Evolutionary conservation across 2,888 invertebrate species (phyloP).

Genomic region (Acanthoscelides obtectus): DNA sequence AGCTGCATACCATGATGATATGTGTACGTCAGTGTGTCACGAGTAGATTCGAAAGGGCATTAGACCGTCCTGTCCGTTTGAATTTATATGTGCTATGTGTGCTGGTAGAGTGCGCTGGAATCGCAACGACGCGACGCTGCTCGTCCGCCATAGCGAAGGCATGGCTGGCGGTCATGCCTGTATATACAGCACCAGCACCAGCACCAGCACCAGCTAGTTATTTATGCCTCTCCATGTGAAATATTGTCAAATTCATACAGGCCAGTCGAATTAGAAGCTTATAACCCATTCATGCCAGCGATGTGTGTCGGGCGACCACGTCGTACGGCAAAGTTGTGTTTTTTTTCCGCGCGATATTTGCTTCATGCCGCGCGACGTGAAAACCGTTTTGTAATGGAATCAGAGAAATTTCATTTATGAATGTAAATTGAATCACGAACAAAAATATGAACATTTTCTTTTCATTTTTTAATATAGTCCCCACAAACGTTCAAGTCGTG

Average conservation of each 20-base stretch:
- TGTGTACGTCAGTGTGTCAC: neutral
- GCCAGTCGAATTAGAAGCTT: neutral
- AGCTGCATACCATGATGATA: neutral
- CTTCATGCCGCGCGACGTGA: too few species aligned
- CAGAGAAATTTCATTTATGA: too few species aligned
- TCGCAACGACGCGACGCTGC: neutral
- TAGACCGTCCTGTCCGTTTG: neutral
- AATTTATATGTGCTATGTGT: neutral
- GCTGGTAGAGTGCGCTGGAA: neutral
- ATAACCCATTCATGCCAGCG: too few species aligned
- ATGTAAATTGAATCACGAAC: too few species aligned
- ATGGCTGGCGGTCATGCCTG: neutral
- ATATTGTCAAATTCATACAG: slow-evolving; percentile 17
- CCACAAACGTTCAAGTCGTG: too few species aligned
- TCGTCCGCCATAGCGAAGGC: neutral
- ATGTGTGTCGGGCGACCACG: too few species aligned
- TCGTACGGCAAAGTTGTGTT: too few species aligned
- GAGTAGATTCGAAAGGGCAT: neutral
- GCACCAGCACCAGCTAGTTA: slow-evolving; percentile 8
- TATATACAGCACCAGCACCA: neutral
- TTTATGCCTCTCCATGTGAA: slow-evolving; percentile 19
- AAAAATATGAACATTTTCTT: too few species aligned
- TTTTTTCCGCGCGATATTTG: too few species aligned
- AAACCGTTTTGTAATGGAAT: too few species aligned
- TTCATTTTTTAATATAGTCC: too few species aligned